phyloP scores from a whole-genome alignment of 2,113 vertebrate species.

The Aspidoscelis tigris region DNA sequence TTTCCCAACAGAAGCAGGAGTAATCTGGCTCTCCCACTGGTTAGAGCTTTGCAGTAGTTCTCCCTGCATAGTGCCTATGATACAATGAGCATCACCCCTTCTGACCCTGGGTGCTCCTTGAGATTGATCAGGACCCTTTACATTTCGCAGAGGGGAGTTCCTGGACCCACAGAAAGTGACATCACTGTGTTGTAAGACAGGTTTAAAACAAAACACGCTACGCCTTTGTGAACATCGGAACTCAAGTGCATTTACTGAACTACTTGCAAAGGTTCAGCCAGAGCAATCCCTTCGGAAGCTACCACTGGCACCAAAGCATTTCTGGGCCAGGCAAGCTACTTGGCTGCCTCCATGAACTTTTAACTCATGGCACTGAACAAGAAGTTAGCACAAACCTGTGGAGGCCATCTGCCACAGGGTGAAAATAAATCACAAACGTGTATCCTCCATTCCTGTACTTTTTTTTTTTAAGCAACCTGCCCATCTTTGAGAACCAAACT shows the following conservation, averaged over 20 bases:
- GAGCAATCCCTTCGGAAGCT: neutral
- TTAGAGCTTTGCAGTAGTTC: no score
- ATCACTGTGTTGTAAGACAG: no score
- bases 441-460: no score
- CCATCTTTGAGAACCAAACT: no score
- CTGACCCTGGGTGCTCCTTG: neutral
- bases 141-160: neutral
- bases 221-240: neutral
- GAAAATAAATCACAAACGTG: neutral
- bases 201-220: neutral
- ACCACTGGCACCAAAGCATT: no score
- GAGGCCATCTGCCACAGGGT: neutral
- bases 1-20: no score
- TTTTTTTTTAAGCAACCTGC: no score
- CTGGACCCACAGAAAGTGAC: neutral
- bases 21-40: no score
- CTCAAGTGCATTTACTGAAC: neutral
- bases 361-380: neutral
- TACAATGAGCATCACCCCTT: neutral
- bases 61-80: neutral
- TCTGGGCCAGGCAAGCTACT: neutral
- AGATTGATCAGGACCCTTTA: neutral
- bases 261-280: neutral
- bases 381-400: no score
- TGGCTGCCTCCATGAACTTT: neutral